Percentiles rank a stretch among this genome's conserved stretches.
Evolutionary conservation across 2,113 vertebrate genomes (phyloP).

Genomic region (Tetrax tetrax): DNA sequence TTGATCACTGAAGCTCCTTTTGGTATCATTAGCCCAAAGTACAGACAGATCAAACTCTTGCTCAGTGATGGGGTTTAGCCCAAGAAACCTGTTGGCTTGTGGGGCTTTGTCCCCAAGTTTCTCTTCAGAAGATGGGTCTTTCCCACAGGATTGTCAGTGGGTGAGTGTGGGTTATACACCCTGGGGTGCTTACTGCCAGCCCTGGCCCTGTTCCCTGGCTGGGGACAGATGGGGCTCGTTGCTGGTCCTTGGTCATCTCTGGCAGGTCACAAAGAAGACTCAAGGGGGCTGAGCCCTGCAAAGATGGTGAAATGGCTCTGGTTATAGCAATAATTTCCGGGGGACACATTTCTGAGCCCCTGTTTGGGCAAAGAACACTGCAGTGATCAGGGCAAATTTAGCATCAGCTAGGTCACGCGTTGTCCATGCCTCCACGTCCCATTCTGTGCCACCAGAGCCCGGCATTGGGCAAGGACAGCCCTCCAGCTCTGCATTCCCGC

Average conservation of each 20-base stretch:
- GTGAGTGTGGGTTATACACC: accelerated
- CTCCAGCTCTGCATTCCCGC: neutral
- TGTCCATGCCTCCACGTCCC: neutral
- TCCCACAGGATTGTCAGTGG: accelerated
- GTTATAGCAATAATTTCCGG: neutral
- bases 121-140: neutral
- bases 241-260: neutral
- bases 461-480: neutral
- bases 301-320: neutral
- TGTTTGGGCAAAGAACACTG: too few species aligned
- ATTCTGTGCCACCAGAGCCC: accelerated
- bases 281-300: neutral
- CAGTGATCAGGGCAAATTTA: neutral
- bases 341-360: neutral
- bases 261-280: neutral
- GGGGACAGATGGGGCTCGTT: neutral
- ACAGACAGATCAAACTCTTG: neutral
- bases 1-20: neutral
- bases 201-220: neutral
- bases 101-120: neutral
- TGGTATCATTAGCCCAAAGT: neutral
- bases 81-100: neutral
- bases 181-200: neutral
- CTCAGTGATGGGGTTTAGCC: neutral
- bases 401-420: accelerated